These are phyloP conservation scores for Xestia ashworthii DNA, from an alignment of 2,888 invertebrate genomes.

Conservation along the genomic window DNA sequence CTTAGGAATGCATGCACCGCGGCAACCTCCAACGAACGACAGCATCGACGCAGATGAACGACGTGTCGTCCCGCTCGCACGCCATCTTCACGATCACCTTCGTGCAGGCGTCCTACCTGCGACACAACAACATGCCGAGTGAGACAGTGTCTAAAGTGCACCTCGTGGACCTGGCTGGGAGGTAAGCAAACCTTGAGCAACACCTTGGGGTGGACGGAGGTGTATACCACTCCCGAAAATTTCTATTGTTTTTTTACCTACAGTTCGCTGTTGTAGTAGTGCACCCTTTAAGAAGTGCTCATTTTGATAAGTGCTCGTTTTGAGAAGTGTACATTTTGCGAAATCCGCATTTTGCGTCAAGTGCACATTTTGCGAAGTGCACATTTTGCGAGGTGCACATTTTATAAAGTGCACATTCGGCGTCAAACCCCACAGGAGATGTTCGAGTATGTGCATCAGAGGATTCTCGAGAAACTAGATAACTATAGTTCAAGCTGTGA, in stretches of 20 bases:
- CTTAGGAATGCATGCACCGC: constrained; percentile 94
- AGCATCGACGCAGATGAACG: constrained; percentile 97
- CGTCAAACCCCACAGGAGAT: no score
- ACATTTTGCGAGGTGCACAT: no score
- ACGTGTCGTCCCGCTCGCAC: constrained; percentile 97
- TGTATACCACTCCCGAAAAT: background rate
- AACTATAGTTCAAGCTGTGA: background rate
- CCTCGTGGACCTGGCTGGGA: constrained; percentile 96
- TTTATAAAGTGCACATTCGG: no score
- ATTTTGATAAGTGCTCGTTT: no score
- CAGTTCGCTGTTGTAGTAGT: background rate
- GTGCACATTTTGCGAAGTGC: no score
- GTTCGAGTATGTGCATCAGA: background rate
- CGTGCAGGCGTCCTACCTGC: constrained; percentile 95
- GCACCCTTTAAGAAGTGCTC: no score
- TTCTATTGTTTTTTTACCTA: background rate
- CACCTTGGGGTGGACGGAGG: background rate
- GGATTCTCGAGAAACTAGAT: background rate
- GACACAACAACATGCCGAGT: constrained; percentile 96
- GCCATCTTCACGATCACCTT: constrained; percentile 97
- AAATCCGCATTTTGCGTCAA: no score
- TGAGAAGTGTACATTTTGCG: no score
- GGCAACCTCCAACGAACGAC: constrained; percentile 96
- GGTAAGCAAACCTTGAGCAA: constrained; percentile 86
- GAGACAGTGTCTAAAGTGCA: constrained; percentile 97